phyloP scores from a whole-genome alignment of 2,888 invertebrate genomes.

The Itoplectis maculator region DNA sequence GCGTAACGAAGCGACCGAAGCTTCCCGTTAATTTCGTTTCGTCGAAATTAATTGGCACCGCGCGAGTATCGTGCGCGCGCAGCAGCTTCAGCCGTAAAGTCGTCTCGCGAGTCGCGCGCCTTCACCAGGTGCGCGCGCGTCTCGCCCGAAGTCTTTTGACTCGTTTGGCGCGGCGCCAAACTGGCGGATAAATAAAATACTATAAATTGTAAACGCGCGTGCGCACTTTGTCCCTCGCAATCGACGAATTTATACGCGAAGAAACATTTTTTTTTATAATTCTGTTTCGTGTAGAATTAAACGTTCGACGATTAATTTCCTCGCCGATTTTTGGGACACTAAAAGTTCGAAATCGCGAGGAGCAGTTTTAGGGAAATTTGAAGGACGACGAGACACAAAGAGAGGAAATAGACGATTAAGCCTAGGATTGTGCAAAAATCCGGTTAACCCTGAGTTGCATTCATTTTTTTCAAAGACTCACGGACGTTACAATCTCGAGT shows the following conservation, averaged over 20 bases:
- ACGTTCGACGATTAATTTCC: neutral
- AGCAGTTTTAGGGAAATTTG: neutral
- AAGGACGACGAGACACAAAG: neutral
- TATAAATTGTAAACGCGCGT: slow-evolving; percentile 6
- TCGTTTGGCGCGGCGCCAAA: slow-evolving; percentile 21
- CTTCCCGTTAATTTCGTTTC: neutral
- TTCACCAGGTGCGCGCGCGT: slow-evolving; percentile 23
- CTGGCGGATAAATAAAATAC: slow-evolving; percentile 6
- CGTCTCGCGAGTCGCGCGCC: neutral
- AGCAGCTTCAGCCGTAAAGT: neutral
- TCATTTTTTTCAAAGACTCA: neutral
- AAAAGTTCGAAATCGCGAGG: neutral
- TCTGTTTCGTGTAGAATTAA: neutral
- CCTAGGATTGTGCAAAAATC: slow-evolving; percentile 1
- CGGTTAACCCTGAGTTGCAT: slow-evolving; percentile 4
- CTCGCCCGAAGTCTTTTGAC: slow-evolving; percentile 9
- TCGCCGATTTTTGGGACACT: neutral
- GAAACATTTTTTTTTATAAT: neutral
- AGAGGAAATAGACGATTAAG: neutral
- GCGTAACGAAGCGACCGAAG: neutral
- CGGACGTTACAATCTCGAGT: neutral
- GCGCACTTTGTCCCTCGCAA: neutral
- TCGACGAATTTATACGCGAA: neutral
- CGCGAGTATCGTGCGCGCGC: neutral
- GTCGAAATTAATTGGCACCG: slow-evolving; percentile 40